Evolutionary conservation across 2,113 vertebrate genomes (phyloP).

Genomic region (Edolisoma coerulescens): DNA sequence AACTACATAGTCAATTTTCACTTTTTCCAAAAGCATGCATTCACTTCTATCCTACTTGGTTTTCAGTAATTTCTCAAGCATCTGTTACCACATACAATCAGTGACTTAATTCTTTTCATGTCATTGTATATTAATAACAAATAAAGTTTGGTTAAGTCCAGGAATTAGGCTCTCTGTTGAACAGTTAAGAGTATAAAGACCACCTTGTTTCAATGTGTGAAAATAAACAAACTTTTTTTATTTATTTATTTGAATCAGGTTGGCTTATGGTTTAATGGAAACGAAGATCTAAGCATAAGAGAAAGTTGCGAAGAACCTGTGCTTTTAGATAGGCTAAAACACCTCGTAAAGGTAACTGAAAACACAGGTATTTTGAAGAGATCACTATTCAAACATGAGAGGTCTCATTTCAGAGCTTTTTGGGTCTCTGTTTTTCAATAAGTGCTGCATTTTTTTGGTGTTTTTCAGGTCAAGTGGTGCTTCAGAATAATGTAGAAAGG

Average conservation of each 20-base stretch:
- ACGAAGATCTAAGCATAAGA: conserved; percentile 56
- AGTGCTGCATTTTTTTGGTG: neutral
- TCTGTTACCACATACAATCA: neutral
- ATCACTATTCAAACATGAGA: neutral
- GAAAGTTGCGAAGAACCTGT: conserved; percentile 71
- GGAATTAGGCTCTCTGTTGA: neutral
- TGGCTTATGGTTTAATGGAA: conserved; percentile 84
- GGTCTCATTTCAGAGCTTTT: neutral
- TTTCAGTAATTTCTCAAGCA: neutral
- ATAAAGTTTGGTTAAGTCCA: neutral
- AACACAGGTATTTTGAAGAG: neutral
- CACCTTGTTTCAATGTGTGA: neutral
- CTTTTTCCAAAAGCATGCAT: neutral
- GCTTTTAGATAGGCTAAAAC: conserved; percentile 71
- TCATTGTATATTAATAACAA: neutral
- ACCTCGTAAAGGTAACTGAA: conserved; percentile 80
- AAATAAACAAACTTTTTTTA: neutral
- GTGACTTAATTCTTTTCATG: neutral
- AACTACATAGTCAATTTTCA: neutral
- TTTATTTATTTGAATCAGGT: conserved; percentile 59
- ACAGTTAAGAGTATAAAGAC: neutral
- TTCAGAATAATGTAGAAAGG: neutral
- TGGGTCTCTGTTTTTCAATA: neutral
- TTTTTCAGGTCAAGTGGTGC: neutral
- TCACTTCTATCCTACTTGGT: neutral